A percentile compares a stretch with the other conserved stretches of the same genome.
Evolutionary conservation across 2,113 vertebrate genomes (phyloP).

Genomic region (Phyllostomus discolor): DNA sequence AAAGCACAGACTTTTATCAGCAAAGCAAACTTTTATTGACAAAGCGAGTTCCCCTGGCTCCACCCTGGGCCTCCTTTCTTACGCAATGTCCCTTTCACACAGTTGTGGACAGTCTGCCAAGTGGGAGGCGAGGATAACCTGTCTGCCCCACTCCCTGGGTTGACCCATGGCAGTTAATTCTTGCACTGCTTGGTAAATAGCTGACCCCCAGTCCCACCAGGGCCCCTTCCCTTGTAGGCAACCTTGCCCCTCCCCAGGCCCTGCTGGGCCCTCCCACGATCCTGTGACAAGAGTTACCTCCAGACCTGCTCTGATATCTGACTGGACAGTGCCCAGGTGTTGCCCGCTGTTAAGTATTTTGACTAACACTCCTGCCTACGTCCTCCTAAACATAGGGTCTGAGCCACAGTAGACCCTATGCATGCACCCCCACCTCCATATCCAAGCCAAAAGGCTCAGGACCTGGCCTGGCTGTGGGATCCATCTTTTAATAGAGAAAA

Average conservation of each 20-base stretch:
- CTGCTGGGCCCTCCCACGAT: background rate
- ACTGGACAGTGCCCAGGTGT: background rate
- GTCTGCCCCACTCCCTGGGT: background rate
- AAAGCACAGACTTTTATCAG: slow-evolving; percentile 18
- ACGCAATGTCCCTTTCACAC: slow-evolving; percentile 55
- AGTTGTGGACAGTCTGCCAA: slow-evolving; percentile 6
- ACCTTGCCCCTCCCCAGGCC: background rate
- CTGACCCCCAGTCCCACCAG: background rate
- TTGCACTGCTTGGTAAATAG: background rate
- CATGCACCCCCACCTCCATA: background rate
- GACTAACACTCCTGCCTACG: background rate
- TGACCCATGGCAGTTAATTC: background rate
- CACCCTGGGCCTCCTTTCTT: slow-evolving; percentile 19
- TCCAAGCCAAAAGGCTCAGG: background rate
- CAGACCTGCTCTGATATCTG: background rate
- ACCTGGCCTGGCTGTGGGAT: fast-evolving
- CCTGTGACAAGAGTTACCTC: background rate
- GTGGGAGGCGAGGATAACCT: background rate
- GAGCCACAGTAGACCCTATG: background rate
- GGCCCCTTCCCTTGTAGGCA: background rate
- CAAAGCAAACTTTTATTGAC: slow-evolving; percentile 47
- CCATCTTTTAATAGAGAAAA: background rate
- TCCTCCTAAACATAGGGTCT: background rate
- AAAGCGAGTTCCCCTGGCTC: background rate
- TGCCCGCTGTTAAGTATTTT: background rate